phyloP scores from a whole-genome alignment of 2,888 invertebrate genomes.

The Gryllus longicercus region DNA sequence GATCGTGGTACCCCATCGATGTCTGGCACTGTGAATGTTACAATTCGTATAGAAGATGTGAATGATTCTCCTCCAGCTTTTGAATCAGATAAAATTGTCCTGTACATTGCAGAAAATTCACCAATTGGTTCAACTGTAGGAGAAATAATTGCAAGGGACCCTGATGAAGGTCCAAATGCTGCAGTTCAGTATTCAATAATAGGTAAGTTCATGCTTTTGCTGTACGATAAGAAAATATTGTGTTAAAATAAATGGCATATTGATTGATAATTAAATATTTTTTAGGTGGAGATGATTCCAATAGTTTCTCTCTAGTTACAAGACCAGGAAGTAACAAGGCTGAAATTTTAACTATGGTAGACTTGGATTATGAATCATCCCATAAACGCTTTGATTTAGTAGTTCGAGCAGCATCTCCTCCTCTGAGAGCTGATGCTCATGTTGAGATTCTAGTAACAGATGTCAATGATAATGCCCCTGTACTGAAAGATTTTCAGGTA shows the following conservation, averaged over 20 bases:
- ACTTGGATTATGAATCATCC: slow-evolving; percentile 93
- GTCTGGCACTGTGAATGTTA: slow-evolving; percentile 52
- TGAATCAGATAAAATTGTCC: slow-evolving; percentile 79
- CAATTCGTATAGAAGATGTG: slow-evolving; percentile 79
- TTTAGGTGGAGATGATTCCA: slow-evolving; percentile 78
- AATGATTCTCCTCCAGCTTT: slow-evolving; percentile 90
- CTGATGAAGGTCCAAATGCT: slow-evolving; percentile 88
- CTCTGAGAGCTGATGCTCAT: slow-evolving; percentile 81
- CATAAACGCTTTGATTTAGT: slow-evolving; percentile 85
- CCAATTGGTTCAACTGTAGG: slow-evolving; percentile 93
- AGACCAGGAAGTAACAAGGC: slow-evolving; percentile 81
- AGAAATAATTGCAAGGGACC: slow-evolving; percentile 83
- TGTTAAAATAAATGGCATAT: background rate
- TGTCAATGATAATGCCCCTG: slow-evolving; percentile 92
- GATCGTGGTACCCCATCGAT: slow-evolving; percentile 55
- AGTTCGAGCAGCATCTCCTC: slow-evolving; percentile 86
- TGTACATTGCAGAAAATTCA: slow-evolving; percentile 93
- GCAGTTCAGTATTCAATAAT: slow-evolving; percentile 92
- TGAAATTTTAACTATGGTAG: slow-evolving; percentile 82
- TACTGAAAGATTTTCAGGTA: slow-evolving; percentile 76
- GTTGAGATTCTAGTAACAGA: slow-evolving; percentile 88
- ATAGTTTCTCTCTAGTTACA: slow-evolving; percentile 76
- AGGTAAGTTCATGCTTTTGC: slow-evolving; percentile 52
- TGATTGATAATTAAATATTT: background rate
- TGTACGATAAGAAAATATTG: background rate